Percentiles rank a stretch among this genome's conserved stretches.
phyloP scores from a whole-genome alignment of 2,797 vertebrate genomes.

The Schizothorax lantsangensis region DNA sequence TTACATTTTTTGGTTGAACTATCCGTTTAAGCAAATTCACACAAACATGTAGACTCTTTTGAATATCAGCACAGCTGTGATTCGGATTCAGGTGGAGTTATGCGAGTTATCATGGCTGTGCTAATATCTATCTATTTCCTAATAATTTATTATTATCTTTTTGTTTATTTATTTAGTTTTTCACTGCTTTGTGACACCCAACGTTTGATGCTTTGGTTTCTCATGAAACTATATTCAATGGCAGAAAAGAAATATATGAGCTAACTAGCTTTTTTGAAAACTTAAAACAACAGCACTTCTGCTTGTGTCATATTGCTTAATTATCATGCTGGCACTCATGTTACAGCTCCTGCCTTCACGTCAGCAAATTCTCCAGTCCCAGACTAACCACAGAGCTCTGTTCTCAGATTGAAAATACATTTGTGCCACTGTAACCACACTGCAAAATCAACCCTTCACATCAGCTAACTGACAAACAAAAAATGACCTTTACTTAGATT shows the following conservation, averaged over 20 bases:
- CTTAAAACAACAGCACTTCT: not conserved
- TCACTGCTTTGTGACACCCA: not conserved
- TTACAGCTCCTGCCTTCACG: conserved; percentile 37
- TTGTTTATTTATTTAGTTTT: not conserved
- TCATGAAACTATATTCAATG: not conserved
- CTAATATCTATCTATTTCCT: not conserved
- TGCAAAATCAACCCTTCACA: not conserved
- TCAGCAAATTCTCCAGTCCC: conserved; percentile 50
- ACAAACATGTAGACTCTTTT: not conserved
- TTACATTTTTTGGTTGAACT: not conserved
- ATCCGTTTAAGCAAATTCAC: not conserved
- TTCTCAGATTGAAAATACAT: conserved; percentile 29
- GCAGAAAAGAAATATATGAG: not conserved
- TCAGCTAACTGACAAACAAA: not conserved
- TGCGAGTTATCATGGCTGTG: not conserved
- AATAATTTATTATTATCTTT: not conserved
- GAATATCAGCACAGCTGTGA: not conserved
- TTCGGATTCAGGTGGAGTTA: not conserved
- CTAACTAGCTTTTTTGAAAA: not conserved
- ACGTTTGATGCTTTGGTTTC: not conserved
- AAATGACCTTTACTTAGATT: not conserved
- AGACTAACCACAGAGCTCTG: conserved; percentile 45
- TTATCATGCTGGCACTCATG: conserved; percentile 34
- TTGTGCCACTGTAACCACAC: conserved; percentile 16
- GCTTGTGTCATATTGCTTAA: conserved; percentile 38